A percentile compares a stretch with the other conserved stretches of the same genome.
These are phyloP conservation scores for Cirrhinus molitorella DNA, from an alignment of 2,797 vertebrate species.

Conservation along the genomic window DNA sequence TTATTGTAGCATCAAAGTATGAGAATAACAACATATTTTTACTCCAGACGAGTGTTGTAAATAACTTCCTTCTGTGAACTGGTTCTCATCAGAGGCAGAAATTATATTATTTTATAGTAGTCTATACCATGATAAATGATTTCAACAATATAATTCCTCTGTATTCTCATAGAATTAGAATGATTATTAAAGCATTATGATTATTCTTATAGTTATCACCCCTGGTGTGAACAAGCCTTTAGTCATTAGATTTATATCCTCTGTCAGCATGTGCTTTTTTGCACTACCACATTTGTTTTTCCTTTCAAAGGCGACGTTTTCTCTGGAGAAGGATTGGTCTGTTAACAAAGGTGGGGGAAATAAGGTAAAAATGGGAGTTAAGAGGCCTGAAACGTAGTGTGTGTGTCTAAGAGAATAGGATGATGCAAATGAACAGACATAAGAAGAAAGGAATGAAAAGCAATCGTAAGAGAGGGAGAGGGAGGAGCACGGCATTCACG, in stretches of 20 bases:
- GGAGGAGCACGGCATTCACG: conserved; percentile 22
- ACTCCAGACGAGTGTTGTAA: too few species aligned
- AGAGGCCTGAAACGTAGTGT: neutral
- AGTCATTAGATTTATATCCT: conserved; percentile 38
- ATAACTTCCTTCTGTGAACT: too few species aligned
- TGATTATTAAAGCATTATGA: too few species aligned
- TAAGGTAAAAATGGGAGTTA: conserved; percentile 25
- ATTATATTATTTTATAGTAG: too few species aligned
- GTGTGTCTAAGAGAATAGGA: conserved; percentile 12
- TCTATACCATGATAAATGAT: too few species aligned
- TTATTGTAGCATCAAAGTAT: too few species aligned
- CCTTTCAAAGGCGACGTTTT: conserved; percentile 8
- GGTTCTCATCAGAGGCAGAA: too few species aligned
- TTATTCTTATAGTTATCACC: neutral
- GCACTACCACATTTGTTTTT: conserved; percentile 3
- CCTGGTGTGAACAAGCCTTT: neutral
- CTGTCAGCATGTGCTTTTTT: conserved; percentile 18
- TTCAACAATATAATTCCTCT: neutral
- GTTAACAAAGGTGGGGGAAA: neutral
- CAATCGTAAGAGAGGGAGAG: conserved; percentile 26
- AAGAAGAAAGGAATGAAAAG: conserved; percentile 36
- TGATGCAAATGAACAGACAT: conserved; percentile 43
- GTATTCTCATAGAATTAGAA: neutral
- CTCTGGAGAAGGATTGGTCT: conserved; percentile 9
- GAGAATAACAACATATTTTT: too few species aligned